phyloP scores from a whole-genome alignment of 2,797 vertebrate genomes.

The Sarcoramphus papa region DNA sequence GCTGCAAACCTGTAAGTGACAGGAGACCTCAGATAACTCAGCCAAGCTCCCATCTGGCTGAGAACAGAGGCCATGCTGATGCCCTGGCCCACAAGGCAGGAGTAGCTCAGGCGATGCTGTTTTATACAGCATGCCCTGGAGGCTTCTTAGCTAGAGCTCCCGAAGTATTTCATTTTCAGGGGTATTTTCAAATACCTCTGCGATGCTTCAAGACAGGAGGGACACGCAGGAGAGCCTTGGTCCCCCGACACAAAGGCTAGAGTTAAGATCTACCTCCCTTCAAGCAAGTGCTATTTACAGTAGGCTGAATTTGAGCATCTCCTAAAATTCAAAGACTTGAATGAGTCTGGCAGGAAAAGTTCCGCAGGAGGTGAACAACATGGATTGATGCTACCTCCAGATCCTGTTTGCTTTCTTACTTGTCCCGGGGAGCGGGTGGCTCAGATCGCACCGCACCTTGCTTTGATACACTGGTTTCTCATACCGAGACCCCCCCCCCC shows the following conservation, averaged over 20 bases:
- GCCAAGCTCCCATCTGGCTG: neutral
- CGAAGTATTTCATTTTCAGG: neutral
- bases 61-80: accelerated
- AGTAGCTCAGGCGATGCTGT: accelerated
- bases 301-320: neutral
- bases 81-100: too few relatives aligned
- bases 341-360: neutral
- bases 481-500: accelerated
- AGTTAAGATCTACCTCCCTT: neutral
- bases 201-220: neutral
- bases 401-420: neutral
- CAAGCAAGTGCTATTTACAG: neutral
- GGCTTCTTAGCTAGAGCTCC: neutral
- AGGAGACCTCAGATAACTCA: accelerated
- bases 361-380: neutral
- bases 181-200: neutral
- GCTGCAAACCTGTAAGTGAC: neutral
- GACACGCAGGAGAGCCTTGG: neutral
- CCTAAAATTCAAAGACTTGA: neutral
- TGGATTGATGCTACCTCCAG: accelerated
- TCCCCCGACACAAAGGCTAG: neutral
- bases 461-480: neutral
- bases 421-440: accelerated
- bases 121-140: neutral
- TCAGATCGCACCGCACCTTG: accelerated